phyloP scores from a whole-genome alignment of 2,113 vertebrate species.

The Struthio camelus region DNA sequence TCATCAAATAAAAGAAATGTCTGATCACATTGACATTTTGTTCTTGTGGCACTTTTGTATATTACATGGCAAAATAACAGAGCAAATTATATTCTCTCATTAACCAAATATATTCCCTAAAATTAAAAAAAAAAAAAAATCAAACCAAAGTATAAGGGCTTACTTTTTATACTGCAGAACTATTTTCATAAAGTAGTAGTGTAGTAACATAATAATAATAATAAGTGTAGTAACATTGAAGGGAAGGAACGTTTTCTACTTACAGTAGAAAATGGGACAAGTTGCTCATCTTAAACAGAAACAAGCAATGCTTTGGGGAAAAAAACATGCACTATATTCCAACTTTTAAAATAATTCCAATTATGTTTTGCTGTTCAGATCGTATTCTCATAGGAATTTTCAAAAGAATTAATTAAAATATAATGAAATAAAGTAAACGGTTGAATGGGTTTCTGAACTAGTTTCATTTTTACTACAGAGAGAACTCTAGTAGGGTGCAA shows the following conservation, averaged over 20 bases:
- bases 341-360: background rate
- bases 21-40: background rate
- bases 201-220: too few species aligned
- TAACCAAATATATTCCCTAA: background rate
- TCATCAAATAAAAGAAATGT: background rate
- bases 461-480: background rate
- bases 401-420: constrained; percentile 61
- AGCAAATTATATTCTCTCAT: background rate
- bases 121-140: fast-evolving
- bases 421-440: background rate
- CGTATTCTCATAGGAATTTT: constrained; percentile 23
- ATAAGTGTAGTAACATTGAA: background rate
- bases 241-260: background rate
- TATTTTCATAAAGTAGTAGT: background rate
- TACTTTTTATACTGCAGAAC: too few species aligned
- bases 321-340: background rate
- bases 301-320: fast-evolving
- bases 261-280: background rate
- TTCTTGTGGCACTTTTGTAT: background rate
- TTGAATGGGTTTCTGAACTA: constrained; percentile 4
- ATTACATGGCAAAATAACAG: background rate
- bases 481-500: background rate
- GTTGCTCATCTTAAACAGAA: background rate
- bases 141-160: background rate
- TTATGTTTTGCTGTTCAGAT: background rate